Evolutionary conservation across 2,797 vertebrate genomes (phyloP), one percentile per base, ranked within the genome.

Genomic region (Tarsius wallacei): DNA sequence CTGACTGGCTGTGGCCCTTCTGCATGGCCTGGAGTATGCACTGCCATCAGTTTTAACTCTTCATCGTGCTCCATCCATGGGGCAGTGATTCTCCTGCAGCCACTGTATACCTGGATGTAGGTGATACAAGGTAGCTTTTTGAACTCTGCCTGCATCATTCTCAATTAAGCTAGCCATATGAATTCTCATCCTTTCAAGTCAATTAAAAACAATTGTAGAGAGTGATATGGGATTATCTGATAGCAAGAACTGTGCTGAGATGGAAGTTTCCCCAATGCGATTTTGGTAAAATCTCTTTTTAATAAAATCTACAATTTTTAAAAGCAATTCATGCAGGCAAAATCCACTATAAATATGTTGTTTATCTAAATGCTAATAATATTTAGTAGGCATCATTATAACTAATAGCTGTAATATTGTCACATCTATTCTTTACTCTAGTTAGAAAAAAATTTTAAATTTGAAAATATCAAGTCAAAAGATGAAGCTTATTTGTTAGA

Each of bases 261-360:
- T 19, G 21, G 22, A 57, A 81, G 64, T 26, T 76, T 66, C 51
- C 22, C 53, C 71, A 66, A n/a, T 16, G 28, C 24, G 53, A 64
- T 49, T 93, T 96, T 84, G 85, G 12, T 31, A 42, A 61, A 49
- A 10, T 17, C 31, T 49, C 26, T 87, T 80, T 95, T 82, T 36
- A 64, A 66, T 66, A 83, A 95, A 85, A 90, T 57, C 22, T 63
- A 21, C 51, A 84, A 47, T 85, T 94, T 92, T 71, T 68, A 36
- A 74, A 66, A 93, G 74, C 14, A 87, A 90, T 89, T 85, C 7
- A 81, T 84, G 28, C 57, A 94, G 70, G 70, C 33, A 94, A 87
- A 95, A 82, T 49, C 22, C 10, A 93, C 14, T 70, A 76, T 42
- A 86, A 83, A 87, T 26, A 42, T 12, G 61, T 66, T 47, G 64